Evolutionary conservation across 2,113 vertebrate species (phyloP).

Genomic region (Centropus unirufus): DNA sequence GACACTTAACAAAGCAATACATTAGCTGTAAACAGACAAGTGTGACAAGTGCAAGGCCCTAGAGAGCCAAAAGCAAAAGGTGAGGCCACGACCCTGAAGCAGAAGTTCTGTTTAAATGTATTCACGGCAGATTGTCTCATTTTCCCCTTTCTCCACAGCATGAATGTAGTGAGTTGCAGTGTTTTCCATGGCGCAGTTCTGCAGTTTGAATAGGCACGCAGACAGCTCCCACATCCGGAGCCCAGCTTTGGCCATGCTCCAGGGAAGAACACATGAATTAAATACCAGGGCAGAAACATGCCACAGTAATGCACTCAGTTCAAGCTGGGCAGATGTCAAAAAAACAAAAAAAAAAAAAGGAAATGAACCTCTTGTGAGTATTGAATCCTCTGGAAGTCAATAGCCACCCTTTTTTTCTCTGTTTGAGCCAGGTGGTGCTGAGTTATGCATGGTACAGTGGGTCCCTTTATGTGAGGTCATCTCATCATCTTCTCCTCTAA

Average conservation of each 20-base stretch:
- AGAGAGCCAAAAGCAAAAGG: neutral
- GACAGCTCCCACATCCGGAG: neutral
- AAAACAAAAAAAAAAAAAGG: too few relatives aligned
- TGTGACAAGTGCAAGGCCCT: neutral
- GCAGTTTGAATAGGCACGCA: neutral
- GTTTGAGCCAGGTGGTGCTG: neutral
- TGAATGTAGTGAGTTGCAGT: neutral
- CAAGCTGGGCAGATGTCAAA: too few relatives aligned
- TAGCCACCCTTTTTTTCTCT: neutral
- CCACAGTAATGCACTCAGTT: too few relatives aligned
- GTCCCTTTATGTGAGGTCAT: neutral
- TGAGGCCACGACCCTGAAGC: neutral
- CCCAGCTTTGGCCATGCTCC: too few relatives aligned
- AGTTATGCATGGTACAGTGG: too few relatives aligned
- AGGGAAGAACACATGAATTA: too few relatives aligned
- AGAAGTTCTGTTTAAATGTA: neutral
- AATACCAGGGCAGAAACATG: too few relatives aligned
- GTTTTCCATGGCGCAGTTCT: neutral
- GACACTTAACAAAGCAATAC: conserved; percentile 8
- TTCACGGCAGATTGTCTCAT: conserved; percentile 8
- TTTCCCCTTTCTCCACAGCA: neutral
- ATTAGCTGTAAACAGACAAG: conserved; percentile 5
- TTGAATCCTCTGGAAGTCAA: neutral
- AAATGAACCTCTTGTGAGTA: neutral
- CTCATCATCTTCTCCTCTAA: neutral